Base-by-base conservation (phyloP, 1,140 invertebrate genomes). In the Drosophila ohnishii region DNA sequence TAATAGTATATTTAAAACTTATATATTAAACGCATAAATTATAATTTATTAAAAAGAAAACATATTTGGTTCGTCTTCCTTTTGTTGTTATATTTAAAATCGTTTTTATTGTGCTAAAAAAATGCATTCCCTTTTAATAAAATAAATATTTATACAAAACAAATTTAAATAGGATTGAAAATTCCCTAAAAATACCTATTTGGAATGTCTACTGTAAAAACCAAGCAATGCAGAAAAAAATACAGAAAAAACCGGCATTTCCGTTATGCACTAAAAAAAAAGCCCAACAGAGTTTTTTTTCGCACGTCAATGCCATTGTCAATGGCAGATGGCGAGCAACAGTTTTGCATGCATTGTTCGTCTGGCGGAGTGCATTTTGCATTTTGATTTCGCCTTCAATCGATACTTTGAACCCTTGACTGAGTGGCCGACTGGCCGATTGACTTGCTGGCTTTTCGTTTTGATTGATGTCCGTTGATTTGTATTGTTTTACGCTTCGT, bases 371-470 rank as follows among this genome's bases (percentile, higher is more conserved):
- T 66, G 53, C 66, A 84, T 48, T 75, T 65, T n/a, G 71, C 80
- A 67, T 50, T 35, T 76, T 56, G 47, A 80, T 47, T 44, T 82
- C 42, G 57, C 83, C 83, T 79, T 87, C 83, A 67, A 77, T 75
- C 71, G 51, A 88, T 73, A 55, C 83, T 79, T 73, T 86, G 70
- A 87, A 79, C 83, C 70, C 57, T 66, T 87, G 66, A 65, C 70
- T 72, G 65, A 61, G 34, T 81, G 73, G 1, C 82, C 73, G 78
- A 81, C 64, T 84, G 44, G 19, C 76, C 58, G 47, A 76, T 50
- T 80, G 67, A 45, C 80, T 65, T 50, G 35, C 44, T 72, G 78
- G 25, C 78, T 80, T 69, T 55, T 57, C 44, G 61, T 86, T 82
- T 72, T 69, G 75, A 72, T 86, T 78, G 75, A 86, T 78, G 56